A percentile compares a stretch with the other conserved stretches of the same genome.
These are phyloP conservation scores for Dipodomys ordii DNA, from an alignment of 2,113 vertebrate species.

Conservation along the genomic window DNA sequence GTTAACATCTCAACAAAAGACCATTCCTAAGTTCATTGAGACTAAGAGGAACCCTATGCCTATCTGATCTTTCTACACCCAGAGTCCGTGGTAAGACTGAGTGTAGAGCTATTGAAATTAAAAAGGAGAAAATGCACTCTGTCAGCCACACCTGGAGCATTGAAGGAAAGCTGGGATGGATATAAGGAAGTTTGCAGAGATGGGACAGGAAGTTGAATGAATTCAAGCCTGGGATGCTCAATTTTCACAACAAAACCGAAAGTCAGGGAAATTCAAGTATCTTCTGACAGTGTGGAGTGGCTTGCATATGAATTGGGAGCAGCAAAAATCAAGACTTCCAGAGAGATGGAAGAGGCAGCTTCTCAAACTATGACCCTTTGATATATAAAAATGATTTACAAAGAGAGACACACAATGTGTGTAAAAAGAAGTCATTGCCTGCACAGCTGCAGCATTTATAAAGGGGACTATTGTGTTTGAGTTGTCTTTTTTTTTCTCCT, in stretches of 20 bases:
- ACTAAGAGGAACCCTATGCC: background rate
- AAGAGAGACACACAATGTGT: background rate
- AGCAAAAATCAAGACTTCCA: background rate
- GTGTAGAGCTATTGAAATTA: background rate
- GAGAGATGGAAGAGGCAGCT: background rate
- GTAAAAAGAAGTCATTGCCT: background rate
- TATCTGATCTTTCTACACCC: background rate
- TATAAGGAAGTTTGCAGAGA: background rate
- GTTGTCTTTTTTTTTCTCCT: conserved; percentile 19
- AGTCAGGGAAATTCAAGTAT: conserved; percentile 8
- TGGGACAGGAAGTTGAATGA: background rate
- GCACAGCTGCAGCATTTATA: background rate
- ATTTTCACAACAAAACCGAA: conserved; percentile 8
- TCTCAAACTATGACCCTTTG: background rate
- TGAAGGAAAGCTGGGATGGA: background rate
- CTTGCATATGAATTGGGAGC: background rate
- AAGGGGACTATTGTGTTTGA: background rate
- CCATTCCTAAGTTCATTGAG: background rate
- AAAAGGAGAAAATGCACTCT: background rate
- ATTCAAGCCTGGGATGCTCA: background rate
- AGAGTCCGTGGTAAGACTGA: background rate
- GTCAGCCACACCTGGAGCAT: accelerated
- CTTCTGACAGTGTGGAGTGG: background rate
- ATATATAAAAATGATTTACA: background rate
- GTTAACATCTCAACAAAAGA: background rate